These are phyloP conservation scores for Pristionchus exspectatus DNA, from an alignment of 2,888 invertebrate genomes.

Conservation along the genomic window DNA sequence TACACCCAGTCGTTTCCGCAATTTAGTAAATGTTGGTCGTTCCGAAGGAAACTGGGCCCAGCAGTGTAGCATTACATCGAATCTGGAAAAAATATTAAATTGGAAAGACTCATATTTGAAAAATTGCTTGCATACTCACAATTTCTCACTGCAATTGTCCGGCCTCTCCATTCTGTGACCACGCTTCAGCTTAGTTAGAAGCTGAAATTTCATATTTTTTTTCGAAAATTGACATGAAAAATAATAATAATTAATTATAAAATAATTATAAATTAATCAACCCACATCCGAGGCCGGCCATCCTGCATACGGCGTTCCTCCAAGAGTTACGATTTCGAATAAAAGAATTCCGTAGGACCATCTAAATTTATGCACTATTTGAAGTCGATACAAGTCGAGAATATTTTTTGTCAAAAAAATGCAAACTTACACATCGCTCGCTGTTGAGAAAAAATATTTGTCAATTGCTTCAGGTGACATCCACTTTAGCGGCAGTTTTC, in stretches of 20 bases:
- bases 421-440: slow-evolving; percentile 31
- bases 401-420: not conserved
- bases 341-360: slow-evolving; percentile 34
- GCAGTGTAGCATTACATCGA: not conserved
- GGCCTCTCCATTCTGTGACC: not conserved
- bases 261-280: not conserved
- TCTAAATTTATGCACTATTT: not conserved
- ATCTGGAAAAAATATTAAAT: not conserved
- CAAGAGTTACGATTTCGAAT: slow-evolving; percentile 34
- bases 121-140: not conserved
- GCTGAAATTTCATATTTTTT: not conserved
- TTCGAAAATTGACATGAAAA: not conserved
- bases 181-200: not conserved
- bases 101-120: not conserved
- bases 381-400: not conserved
- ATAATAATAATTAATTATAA: not conserved
- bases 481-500: slow-evolving; percentile 38
- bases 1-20: not conserved
- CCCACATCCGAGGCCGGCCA: not conserved
- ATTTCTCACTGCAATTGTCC: not conserved
- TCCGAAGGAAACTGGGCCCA: not conserved
- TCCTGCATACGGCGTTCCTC: slow-evolving; percentile 27
- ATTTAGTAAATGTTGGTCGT: not conserved
- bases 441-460: not conserved
- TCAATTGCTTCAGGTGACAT: slow-evolving; percentile 43